These are phyloP conservation scores for Notodonta ziczac DNA, from an alignment of 2,888 invertebrate genomes.

Conservation along the genomic window DNA sequence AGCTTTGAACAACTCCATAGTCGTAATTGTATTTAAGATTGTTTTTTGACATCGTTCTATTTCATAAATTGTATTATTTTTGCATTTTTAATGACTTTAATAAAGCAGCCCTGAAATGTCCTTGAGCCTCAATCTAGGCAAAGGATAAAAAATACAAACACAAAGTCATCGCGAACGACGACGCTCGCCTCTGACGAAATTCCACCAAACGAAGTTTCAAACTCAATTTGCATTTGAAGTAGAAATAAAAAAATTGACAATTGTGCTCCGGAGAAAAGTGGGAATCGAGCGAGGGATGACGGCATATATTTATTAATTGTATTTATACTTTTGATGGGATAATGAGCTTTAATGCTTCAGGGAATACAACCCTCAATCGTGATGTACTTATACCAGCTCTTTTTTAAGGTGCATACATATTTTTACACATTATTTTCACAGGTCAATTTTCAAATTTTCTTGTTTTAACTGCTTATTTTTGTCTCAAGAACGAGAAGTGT, in stretches of 20 bases:
- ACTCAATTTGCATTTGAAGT: constrained; percentile 68
- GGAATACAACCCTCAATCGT: neutral
- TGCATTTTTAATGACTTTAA: too few relatives aligned
- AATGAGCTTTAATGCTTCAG: neutral
- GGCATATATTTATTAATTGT: constrained; percentile 44
- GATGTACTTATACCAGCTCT: neutral
- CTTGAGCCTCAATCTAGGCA: neutral
- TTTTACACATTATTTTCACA: too few relatives aligned
- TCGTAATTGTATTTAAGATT: too few relatives aligned
- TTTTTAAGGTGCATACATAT: too few relatives aligned
- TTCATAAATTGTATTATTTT: too few relatives aligned
- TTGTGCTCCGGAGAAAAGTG: constrained; percentile 45
- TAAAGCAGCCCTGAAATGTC: neutral
- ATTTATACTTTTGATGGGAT: constrained; percentile 40
- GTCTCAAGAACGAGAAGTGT: too few relatives aligned
- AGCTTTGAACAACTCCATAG: too few relatives aligned
- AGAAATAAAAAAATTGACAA: constrained; percentile 61
- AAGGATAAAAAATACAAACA: constrained; percentile 5
- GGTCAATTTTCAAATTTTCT: too few relatives aligned
- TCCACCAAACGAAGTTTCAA: constrained; percentile 62
- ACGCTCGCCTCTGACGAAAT: constrained; percentile 47
- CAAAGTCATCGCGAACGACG: constrained; percentile 53
- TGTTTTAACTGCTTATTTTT: too few relatives aligned
- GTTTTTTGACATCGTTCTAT: too few relatives aligned
- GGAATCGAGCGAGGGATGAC: constrained; percentile 41